Evolutionary conservation across 2,797 vertebrate genomes (phyloP), one percentile per base, ranked within the genome.

Genomic region (Catamblyrhynchus diadema): DNA sequence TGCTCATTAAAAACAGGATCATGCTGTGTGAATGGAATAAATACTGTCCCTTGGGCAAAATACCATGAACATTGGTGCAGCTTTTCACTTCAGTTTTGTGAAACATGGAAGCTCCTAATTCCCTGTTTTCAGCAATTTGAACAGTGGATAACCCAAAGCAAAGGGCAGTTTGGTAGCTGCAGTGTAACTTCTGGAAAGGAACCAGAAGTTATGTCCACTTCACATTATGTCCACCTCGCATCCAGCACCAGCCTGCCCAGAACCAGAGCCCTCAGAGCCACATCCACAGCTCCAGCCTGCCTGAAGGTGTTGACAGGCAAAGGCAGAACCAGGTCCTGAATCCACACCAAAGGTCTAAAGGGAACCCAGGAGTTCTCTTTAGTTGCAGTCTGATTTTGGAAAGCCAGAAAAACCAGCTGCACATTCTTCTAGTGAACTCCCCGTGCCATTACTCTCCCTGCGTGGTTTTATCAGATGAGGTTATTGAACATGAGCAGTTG

Each of bases 351-450:
- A 74, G 33, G 17, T 69, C 37, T 54, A 1, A n/a, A 8, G 53
- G 53, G 4, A 54, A 22, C 32, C 32, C 53, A n/a, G 53, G 32
- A 54, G 32, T 5, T 54, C 32, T 20, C 32, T 20, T 54, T n/a
- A 22, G 32, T 4, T 54, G 32, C 30, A 74, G 50, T 16, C 71
- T 54, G 81, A 65, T 59, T 88, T 86, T 73, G 71, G 54, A 64
- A 81, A 79, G 85, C 72, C 87, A 90, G 85, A 92, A 87, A 81
- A 96, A 82, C 47, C 90, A 96, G 90, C 83, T 95, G 89, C 83
- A 71, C 35, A 17, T 93, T 87, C 69, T 86, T 92, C 37, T 33
- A 50, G 61, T 80, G 83, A 81, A 74, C 88, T 70, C 61, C 66
- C 86, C 10, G 0, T 37, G 64, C 66, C 86, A 65, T 59, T 53